Base-by-base conservation (phyloP, 2,797 vertebrate genomes). In the Rallus crepitans region DNA sequence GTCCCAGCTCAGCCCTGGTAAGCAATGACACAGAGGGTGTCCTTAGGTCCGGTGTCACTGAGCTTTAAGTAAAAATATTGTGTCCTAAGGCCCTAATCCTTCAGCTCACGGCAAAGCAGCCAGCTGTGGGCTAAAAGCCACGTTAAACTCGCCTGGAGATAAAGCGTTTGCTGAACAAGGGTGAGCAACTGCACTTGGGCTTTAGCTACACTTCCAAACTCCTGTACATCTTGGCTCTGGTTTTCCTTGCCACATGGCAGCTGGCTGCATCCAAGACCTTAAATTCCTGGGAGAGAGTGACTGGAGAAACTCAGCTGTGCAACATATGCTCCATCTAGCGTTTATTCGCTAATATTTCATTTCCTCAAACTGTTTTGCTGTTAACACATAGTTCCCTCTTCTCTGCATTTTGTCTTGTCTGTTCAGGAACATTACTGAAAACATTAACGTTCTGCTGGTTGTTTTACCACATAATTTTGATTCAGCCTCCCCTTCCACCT, bases 301-400 rank as follows among this genome's bases (percentile, higher is more conserved):
- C 60, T 37, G 52, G 7, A 40, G 79, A 39, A 88, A 82, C 91
- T 96, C 92, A 94, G 47, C 81, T 21, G 57, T 96, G 94, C 81
- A 87, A 52, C 94, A 42, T 53, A 71, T 24, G 33, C 96, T 92
- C 97, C 98, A 97, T 79, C 98, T 98, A 94, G 96, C 77, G 97
- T 87, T 68, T 65, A 42, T 48, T 87, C 63, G 3, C 37, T 9
- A 61, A 20, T 48, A 96, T 47, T 96, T 92, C 39, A 39, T 80
- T 8, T 90, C 92, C 91, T 91, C 40, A 79, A 94, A 77, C 25
- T 68, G 31, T 30, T 69, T 72, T 65, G 55, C 48, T 78, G 31
- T 55, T 72, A 82, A 55, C 47, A 35, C 12, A 2, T 2, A n/a
- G 19, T 31, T 75, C 31, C 3, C 6, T 37, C 16, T 89, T 89